Conservation (phyloP, 2,797 vertebrate genomes). For the Phalanger gymnotis region DNA sequence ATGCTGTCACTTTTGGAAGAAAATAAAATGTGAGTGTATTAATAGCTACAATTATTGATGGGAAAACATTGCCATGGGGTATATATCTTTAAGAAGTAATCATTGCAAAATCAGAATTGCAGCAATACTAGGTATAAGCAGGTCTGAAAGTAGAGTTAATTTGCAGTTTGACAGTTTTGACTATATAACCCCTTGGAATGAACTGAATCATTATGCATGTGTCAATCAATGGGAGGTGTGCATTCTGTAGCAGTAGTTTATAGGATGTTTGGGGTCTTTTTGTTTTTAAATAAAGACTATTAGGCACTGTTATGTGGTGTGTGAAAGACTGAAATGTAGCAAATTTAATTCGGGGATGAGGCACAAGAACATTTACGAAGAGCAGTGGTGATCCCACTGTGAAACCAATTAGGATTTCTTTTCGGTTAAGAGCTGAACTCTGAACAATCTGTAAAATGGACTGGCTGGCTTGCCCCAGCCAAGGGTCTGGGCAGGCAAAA, state of each 20-base stretch:
- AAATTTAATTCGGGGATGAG: constrained; percentile 73
- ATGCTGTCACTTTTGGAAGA: constrained; percentile 62
- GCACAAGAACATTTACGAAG: constrained; percentile 33
- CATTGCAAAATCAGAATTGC: constrained; percentile 75
- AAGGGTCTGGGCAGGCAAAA: constrained; percentile 44
- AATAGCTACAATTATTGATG: constrained; percentile 84
- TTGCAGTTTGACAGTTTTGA: constrained; percentile 65
- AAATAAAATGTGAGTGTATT: constrained; percentile 42
- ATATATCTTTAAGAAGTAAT: constrained; percentile 78
- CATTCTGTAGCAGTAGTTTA: constrained; percentile 94
- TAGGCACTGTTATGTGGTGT: constrained; percentile 83
- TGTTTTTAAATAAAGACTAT: constrained; percentile 79
- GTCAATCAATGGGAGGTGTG: constrained; percentile 99
- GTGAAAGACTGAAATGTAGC: constrained; percentile 85
- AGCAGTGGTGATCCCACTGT: constrained; percentile 67
- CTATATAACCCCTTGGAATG: constrained; percentile 71
- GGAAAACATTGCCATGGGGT: constrained; percentile 53
- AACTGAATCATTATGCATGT: constrained; percentile 88
- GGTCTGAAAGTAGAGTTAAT: constrained; percentile 73
- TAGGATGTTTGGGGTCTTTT: constrained; percentile 84
- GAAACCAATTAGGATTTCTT: constrained; percentile 76
- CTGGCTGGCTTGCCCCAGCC: constrained; percentile 47
- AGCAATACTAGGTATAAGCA: constrained; percentile 68
- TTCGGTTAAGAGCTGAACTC: constrained; percentile 72
- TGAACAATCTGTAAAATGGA: constrained; percentile 68